Evolutionary conservation across 1,140 invertebrate genomes (phyloP), one percentile per base, ranked within the genome.

Genomic region (Drosophila sucinea): DNA sequence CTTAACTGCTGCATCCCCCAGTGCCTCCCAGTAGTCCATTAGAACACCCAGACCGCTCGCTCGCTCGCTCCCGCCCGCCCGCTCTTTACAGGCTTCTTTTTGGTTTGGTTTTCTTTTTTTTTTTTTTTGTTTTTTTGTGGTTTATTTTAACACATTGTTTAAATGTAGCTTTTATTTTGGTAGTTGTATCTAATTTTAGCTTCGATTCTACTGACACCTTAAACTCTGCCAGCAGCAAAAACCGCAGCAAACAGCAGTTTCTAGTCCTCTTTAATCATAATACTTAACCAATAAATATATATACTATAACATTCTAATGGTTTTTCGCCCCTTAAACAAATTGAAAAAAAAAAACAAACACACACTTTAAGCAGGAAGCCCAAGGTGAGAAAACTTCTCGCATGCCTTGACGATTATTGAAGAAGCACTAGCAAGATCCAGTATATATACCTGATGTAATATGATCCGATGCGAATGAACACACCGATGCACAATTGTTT

Each of bases 401-500:
- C 65, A 57, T 78, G 67, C 62, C 62, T 77, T 54, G 76, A 77
- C 60, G 74, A 77, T 61, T 65, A 77, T 70, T 77, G 67, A 77
- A 77, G 67, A 77, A 77, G 27, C 35, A 65, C 40, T 56, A 35
- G 27, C 56, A n/a, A 58, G 23, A 38, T 38, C 56, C 33, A 58
- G 6, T 33, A 33, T 57, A 30, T n/a, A 57, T 69, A 67, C 73
- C 73, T 74, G 56, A 61, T 38, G 35, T 40, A 38, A 60, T 60
- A 6, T 4, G 40, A 65, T 60, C 23, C 17, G 70, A 67, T 73
- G 41, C 69, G 68, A 73, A 64, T 69, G 63, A 57, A 60, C 29
- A 60, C 29, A 54, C 33, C 51, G 51, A 73, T 60, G 44, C 68
- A 61, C 25, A 55, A 73, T 35, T 57, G 32, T 71, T 73, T 61